Base-by-base conservation (phyloP, 1,140 invertebrate species). In the Drosophila repletoides region DNA sequence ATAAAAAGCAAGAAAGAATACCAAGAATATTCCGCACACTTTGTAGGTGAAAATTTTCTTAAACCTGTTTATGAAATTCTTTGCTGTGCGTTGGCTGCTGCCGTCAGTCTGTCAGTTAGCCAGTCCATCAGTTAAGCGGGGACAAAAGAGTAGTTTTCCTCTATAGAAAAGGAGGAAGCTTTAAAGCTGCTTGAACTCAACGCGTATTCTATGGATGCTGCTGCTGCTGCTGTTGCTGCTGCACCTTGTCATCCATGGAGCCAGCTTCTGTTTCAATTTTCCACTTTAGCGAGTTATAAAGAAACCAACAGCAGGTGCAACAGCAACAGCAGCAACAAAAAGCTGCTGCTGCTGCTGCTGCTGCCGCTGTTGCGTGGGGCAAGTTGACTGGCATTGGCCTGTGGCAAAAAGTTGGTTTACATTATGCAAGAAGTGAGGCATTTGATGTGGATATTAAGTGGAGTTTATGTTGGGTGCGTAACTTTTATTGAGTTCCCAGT, bases 401-500 rank as follows among this genome's bases (percentile, higher is more conserved):
- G 60, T 21, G 41, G 48, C 28, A 48, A 60, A n/a, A 60, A 59
- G 41, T 43, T 67, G 48, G 28, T 51, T 64, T 72, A 65, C 76
- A 66, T 81, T 81, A 81, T 76, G 76, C 76, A 76, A 41, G 72
- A 63, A 5, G 29, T 38, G 58, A 45, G 58, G 26, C 15, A 46
- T 77, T 72, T 69, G 64, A 72, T 77, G 63, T 64, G 64, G 53
- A 63, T 81, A 76, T 73, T 81, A 70, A 83, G 58, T 81, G 76
- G 60, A 81, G 66, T 76, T 80, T 76, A 68, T 66, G 76, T 65
- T 80, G 51, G 14, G 12, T 40, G 49, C 24, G 43, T 43, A 77
- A 77, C 46, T 79, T 79, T 77, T 79, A 77, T 77, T 67, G 64
- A 56, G 48, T 64, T 81, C n/a, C n/a, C n/a, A n/a, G n/a, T n/a